Conservation (phyloP, 2,797 vertebrate species). For the Rhinichthys osculus region DNA sequence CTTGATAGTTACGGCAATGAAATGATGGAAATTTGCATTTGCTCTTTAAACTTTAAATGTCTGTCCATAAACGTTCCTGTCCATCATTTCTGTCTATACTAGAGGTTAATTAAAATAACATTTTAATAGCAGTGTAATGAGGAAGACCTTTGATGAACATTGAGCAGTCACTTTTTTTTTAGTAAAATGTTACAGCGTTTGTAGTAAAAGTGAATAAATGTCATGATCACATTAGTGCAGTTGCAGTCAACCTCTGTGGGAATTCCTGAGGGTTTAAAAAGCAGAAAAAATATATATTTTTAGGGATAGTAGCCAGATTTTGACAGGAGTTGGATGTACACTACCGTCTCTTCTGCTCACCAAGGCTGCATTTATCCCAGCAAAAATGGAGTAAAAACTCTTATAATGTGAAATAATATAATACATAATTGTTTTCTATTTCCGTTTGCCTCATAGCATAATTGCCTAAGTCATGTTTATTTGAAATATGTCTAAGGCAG, state of each 20-base stretch:
- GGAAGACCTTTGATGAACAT: background rate
- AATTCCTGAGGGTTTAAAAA: background rate
- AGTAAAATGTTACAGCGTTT: background rate
- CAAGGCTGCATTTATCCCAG: background rate
- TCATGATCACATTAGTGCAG: background rate
- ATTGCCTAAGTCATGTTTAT: too few relatives aligned
- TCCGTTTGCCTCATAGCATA: too few relatives aligned
- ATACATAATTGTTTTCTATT: background rate
- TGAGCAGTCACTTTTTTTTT: background rate
- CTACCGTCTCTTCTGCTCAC: too few relatives aligned
- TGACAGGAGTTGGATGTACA: background rate
- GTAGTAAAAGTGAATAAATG: background rate
- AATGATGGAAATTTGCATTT: conserved; percentile 56
- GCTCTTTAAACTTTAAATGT: conserved; percentile 30
- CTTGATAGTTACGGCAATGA: conserved; percentile 36
- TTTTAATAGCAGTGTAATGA: conserved; percentile 6
- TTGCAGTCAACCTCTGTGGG: background rate
- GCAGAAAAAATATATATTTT: background rate
- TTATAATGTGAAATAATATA: too few relatives aligned
- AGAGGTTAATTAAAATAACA: conserved; percentile 7
- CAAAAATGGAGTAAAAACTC: too few relatives aligned
- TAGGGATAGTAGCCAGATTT: background rate
- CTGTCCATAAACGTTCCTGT: background rate
- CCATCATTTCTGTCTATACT: background rate
- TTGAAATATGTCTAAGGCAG: too few relatives aligned